These are phyloP conservation scores for Acanthococcus lagerstroemiae DNA, from an alignment of 2,888 invertebrate species.

Conservation along the genomic window DNA sequence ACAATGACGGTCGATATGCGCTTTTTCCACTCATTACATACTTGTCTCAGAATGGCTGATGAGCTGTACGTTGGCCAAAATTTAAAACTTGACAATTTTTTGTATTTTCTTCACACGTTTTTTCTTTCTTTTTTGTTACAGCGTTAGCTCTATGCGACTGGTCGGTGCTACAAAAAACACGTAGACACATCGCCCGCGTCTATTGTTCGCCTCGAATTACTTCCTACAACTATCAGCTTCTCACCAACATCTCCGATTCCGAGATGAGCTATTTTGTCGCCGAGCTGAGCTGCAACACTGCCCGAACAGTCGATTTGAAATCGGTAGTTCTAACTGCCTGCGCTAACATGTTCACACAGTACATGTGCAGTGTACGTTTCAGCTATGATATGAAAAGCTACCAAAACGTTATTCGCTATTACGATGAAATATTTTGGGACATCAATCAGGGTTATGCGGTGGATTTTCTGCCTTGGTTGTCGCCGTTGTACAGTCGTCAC, in stretches of 20 bases:
- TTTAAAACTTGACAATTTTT: neutral
- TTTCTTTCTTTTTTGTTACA: conserved; percentile 44
- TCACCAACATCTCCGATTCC: conserved; percentile 52
- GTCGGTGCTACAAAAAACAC: conserved; percentile 68
- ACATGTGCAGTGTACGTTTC: conserved; percentile 75
- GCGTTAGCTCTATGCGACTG: conserved; percentile 80
- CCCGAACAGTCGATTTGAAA: conserved; percentile 47
- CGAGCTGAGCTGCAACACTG: conserved; percentile 43
- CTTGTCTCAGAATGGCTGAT: no score
- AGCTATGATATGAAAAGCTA: conserved; percentile 59
- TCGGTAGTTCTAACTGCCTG: conserved; percentile 61
- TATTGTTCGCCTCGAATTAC: conserved; percentile 71
- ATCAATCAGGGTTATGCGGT: conserved; percentile 74
- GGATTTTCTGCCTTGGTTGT: conserved; percentile 74
- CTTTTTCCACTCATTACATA: no score
- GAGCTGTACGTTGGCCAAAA: no score
- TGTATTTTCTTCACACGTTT: neutral
- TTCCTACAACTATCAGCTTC: conserved; percentile 58
- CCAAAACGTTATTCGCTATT: conserved; percentile 55
- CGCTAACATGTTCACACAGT: conserved; percentile 74
- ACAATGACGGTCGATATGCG: no score
- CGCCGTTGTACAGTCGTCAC: conserved; percentile 56
- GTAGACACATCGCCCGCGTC: conserved; percentile 64
- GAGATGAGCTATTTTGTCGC: conserved; percentile 55
- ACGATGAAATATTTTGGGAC: conserved; percentile 84